These are phyloP conservation scores for Mesocricetus auratus DNA, from an alignment of 2,113 vertebrate species.

Conservation along the genomic window DNA sequence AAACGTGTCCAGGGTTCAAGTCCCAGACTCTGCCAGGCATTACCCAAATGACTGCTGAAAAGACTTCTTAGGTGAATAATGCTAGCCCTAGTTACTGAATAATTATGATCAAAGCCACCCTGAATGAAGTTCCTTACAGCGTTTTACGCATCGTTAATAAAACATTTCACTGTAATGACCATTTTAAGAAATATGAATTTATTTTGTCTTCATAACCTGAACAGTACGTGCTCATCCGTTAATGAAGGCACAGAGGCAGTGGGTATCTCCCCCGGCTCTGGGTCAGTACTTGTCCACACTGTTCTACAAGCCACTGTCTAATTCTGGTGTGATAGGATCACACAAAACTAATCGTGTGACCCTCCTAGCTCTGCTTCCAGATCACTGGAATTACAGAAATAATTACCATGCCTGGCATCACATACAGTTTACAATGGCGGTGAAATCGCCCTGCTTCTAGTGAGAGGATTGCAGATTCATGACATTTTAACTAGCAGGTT, in stretches of 20 bases:
- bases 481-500: background rate
- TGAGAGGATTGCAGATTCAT: background rate
- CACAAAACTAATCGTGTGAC: background rate
- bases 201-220: background rate
- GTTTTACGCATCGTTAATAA: background rate
- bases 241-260: background rate
- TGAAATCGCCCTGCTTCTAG: background rate
- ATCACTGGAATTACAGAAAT: too few relatives aligned
- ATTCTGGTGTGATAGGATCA: background rate
- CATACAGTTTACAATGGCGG: background rate
- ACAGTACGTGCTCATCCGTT: background rate
- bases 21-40: background rate
- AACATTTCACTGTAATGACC: background rate
- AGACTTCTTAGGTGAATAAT: background rate
- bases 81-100: background rate
- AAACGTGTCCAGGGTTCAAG: background rate
- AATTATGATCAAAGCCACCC: background rate
- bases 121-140: background rate
- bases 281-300: background rate
- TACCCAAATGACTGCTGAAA: background rate
- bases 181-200: conserved; percentile 19
- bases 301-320: background rate
- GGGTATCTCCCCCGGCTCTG: background rate
- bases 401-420: background rate
- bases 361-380: background rate